phyloP scores from a whole-genome alignment of 2,113 vertebrate genomes.

The Australoheros scitulus region DNA sequence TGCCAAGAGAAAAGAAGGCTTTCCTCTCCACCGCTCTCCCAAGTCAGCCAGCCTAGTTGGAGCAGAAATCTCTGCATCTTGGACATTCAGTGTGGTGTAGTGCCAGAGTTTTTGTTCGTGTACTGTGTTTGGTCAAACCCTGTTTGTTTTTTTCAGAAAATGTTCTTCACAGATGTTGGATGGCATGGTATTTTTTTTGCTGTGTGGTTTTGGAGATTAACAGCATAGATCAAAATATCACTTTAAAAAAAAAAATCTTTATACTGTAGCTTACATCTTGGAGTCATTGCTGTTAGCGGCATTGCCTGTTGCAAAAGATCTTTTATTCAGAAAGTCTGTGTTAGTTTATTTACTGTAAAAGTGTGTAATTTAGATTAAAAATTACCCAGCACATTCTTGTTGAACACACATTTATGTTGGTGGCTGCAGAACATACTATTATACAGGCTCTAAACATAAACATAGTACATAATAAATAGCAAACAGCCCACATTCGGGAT shows the following conservation, averaged over 20 bases:
- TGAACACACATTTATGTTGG: constrained; percentile 19
- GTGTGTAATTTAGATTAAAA: constrained; percentile 20
- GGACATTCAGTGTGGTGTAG: constrained; percentile 2
- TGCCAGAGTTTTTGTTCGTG: constrained; percentile 56
- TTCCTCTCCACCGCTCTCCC: constrained; percentile 43
- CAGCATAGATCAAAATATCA: constrained; percentile 45
- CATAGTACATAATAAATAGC: neutral
- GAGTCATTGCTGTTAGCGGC: neutral
- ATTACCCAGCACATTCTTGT: constrained; percentile 6
- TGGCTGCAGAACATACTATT: constrained; percentile 5
- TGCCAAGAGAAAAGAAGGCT: constrained; percentile 58
- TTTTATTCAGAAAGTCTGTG: neutral
- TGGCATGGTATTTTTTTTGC: constrained; percentile 14
- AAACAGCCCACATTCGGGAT: neutral
- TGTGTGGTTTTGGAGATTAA: constrained; percentile 44
- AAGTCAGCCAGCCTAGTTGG: constrained; percentile 19
- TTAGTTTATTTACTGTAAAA: constrained; percentile 17
- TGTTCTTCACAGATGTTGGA: constrained; percentile 45
- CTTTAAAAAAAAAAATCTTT: neutral
- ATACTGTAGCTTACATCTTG: constrained; percentile 32
- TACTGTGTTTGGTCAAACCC: constrained; percentile 49
- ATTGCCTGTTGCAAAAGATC: neutral
- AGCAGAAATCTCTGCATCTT: constrained; percentile 38
- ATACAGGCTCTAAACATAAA: constrained; percentile 2
- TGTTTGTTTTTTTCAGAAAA: constrained; percentile 58